Percentiles rank a stretch among this genome's conserved stretches.
phyloP scores from a whole-genome alignment of 2,797 vertebrate species.

The Lagorchestes hirsutus region DNA sequence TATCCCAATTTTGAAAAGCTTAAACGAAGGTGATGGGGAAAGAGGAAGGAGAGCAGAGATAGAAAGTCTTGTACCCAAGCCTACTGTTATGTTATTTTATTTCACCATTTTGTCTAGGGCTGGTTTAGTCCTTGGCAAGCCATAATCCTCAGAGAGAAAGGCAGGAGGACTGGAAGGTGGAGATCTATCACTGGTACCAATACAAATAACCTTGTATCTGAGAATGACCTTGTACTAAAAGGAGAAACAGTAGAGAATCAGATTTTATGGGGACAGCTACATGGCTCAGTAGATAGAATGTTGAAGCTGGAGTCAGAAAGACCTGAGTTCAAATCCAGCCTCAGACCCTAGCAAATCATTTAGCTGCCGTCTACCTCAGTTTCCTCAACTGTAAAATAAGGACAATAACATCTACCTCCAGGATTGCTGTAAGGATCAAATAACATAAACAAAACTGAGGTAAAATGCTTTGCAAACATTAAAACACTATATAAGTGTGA shows the following conservation, averaged over 20 bases:
- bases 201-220: neutral
- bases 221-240: neutral
- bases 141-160: neutral
- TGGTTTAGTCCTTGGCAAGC: neutral
- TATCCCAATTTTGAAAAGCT: neutral
- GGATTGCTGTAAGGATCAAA: neutral
- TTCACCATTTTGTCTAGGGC: neutral
- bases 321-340: neutral
- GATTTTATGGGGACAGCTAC: neutral
- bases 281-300: neutral
- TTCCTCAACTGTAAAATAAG: neutral
- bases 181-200: neutral
- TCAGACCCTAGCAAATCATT: neutral
- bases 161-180: neutral
- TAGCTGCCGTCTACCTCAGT: neutral
- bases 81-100: neutral
- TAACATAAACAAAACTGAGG: neutral
- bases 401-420: neutral
- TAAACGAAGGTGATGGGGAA: neutral
- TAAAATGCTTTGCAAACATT: neutral
- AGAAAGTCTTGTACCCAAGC: neutral
- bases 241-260: neutral
- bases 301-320: neutral
- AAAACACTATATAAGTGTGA: neutral
- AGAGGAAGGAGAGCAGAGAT: neutral